These are phyloP conservation scores for Protula sp. DNA, from an alignment of 2,888 invertebrate genomes.

Conservation along the genomic window DNA sequence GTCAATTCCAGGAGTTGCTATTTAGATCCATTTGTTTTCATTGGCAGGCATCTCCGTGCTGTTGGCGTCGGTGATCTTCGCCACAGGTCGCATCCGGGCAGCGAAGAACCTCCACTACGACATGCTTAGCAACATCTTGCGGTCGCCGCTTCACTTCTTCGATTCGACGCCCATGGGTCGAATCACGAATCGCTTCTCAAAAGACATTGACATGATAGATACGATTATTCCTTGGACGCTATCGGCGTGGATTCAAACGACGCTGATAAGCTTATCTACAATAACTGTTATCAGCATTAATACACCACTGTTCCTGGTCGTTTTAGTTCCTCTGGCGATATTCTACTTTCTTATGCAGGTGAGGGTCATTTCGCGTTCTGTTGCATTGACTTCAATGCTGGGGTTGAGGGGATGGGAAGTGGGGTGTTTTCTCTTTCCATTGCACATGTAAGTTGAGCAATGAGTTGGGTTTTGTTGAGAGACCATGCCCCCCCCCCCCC, in stretches of 20 bases:
- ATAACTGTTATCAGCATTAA: slow-evolving; percentile 42
- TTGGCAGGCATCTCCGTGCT: slow-evolving; percentile 16
- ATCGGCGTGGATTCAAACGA: slow-evolving; percentile 19
- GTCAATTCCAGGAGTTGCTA: no score
- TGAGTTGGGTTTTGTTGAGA: no score
- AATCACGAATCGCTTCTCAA: slow-evolving; percentile 46
- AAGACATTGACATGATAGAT: slow-evolving; percentile 26
- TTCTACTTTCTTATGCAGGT: slow-evolving; percentile 31
- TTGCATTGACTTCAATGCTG: no score
- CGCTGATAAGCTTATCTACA: slow-evolving; percentile 32
- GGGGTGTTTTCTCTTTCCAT: no score
- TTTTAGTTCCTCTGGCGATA: slow-evolving; percentile 38
- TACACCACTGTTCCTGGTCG: slow-evolving; percentile 36
- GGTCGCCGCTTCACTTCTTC: slow-evolving; percentile 53
- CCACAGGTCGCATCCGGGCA: slow-evolving; percentile 49
- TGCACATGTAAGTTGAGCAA: no score
- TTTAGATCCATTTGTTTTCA: background rate
- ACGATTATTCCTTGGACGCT: slow-evolving; percentile 20
- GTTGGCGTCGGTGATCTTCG: slow-evolving; percentile 27
- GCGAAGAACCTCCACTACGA: slow-evolving; percentile 38
- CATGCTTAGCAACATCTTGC: slow-evolving; percentile 45
- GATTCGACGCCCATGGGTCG: slow-evolving; percentile 55
- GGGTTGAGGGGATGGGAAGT: no score
- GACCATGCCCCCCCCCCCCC: no score
- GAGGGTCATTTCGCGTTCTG: no score